phyloP scores from a whole-genome alignment of 2,888 invertebrate genomes.

The Apamea crenata region DNA sequence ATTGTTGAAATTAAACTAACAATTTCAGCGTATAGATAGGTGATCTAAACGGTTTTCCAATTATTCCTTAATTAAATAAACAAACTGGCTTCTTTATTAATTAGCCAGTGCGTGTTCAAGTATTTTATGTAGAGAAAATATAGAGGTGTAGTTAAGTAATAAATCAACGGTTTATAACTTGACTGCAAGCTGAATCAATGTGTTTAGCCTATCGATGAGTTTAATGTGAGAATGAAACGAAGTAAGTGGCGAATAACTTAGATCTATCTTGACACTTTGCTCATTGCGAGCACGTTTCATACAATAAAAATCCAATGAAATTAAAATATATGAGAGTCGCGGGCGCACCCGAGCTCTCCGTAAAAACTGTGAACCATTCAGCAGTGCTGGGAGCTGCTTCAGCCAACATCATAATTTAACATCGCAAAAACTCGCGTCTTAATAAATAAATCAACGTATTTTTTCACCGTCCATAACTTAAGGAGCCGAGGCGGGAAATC shows the following conservation, averaged over 20 bases:
- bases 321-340: constrained; percentile 70
- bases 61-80: not conserved
- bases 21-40: not conserved
- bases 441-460: constrained; percentile 87
- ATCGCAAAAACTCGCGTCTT: constrained; percentile 84
- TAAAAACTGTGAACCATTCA: constrained; percentile 80
- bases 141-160: constrained; percentile 51
- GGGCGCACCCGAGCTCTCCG: constrained; percentile 52
- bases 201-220: constrained; percentile 51
- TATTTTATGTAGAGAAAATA: constrained; percentile 18
- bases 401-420: constrained; percentile 87
- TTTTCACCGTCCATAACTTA: constrained; percentile 88
- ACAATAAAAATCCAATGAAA: constrained; percentile 78
- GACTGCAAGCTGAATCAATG: constrained; percentile 36
- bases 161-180: constrained; percentile 44
- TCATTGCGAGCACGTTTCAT: constrained; percentile 72
- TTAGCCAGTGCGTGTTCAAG: not conserved
- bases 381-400: constrained; percentile 74
- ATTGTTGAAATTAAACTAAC: not conserved
- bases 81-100: constrained; percentile 12
- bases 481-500: constrained; percentile 89
- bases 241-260: constrained; percentile 61
- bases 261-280: constrained; percentile 57
- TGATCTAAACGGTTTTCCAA: constrained; percentile 1
- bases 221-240: constrained; percentile 44